These are phyloP conservation scores for Dolichoris vasculosae DNA, from an alignment of 1,140 invertebrate genomes.

Conservation along the genomic window DNA sequence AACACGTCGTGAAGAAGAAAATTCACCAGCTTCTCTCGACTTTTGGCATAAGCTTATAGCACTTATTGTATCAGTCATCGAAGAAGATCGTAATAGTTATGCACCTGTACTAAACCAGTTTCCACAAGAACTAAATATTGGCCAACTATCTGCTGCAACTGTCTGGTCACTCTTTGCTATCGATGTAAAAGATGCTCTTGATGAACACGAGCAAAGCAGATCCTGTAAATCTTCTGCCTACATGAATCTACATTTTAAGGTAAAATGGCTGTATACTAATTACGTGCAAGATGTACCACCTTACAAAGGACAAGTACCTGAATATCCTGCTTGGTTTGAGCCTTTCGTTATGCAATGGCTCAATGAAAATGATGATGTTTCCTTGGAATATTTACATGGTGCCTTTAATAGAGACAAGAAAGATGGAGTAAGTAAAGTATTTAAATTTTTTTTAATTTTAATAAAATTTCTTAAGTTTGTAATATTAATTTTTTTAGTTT, in stretches of 20 bases:
- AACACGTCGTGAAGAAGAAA: conserved; percentile 88
- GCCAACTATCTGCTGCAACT: conserved; percentile 95
- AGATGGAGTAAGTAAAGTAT: conserved; percentile 88
- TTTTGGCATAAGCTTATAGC: conserved; percentile 99
- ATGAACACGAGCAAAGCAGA: conserved; percentile 97
- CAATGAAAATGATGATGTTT: conserved; percentile 99
- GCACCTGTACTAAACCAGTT: conserved; percentile 99
- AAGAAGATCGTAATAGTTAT: conserved; percentile 98
- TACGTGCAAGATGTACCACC: conserved; percentile 99
- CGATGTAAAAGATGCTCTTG: conserved; percentile 98
- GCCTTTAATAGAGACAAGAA: conserved; percentile 99
- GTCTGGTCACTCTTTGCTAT: conserved; percentile 98
- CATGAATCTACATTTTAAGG: conserved; percentile 99
- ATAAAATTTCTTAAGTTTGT: background rate
- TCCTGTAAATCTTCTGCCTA: conserved; percentile 98
- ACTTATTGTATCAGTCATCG: conserved; percentile 97
- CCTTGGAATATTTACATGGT: conserved; percentile 98
- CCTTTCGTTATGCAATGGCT: conserved; percentile 99
- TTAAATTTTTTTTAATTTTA: conserved; percentile 42
- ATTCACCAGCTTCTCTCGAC: conserved; percentile 92
- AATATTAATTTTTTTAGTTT: conserved; percentile 82
- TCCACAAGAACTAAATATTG: conserved; percentile 93
- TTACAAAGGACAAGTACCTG: conserved; percentile 93
- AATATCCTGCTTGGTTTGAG: conserved; percentile 99
- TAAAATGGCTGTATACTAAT: conserved; percentile 99